phyloP scores from a whole-genome alignment of 2,888 invertebrate genomes.

The Eupithecia subumbrata region DNA sequence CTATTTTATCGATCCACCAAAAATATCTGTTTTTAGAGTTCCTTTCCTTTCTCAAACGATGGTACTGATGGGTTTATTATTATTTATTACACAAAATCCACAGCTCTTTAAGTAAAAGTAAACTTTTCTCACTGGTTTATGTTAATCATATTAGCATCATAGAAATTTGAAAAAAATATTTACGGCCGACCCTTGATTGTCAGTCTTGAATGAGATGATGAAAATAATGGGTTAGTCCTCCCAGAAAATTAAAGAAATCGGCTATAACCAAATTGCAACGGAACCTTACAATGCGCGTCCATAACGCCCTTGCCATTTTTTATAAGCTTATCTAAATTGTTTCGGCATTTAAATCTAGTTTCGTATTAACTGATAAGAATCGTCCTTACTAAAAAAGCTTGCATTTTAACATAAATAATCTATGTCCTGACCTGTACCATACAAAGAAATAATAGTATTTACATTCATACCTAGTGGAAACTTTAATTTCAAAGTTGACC shows the following conservation, averaged over 20 bases:
- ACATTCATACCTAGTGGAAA: background rate
- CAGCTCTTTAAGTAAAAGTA: too few species aligned
- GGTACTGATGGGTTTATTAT: too few species aligned
- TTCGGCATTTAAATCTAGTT: background rate
- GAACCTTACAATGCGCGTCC: background rate
- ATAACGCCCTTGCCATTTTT: background rate
- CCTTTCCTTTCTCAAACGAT: too few species aligned
- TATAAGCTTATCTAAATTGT: background rate
- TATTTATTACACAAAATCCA: background rate
- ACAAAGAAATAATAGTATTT: background rate
- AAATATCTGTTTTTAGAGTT: too few species aligned
- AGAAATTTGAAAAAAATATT: too few species aligned
- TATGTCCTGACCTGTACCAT: background rate
- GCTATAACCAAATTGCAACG: background rate
- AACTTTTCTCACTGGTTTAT: too few species aligned
- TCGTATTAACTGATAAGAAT: background rate
- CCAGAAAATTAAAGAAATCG: background rate
- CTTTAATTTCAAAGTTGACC: background rate
- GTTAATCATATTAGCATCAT: too few species aligned
- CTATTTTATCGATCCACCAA: too few species aligned
- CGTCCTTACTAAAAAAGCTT: background rate
- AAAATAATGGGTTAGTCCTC: too few species aligned
- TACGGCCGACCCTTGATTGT: too few species aligned
- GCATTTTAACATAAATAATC: background rate
- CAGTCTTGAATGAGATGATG: background rate